Percentiles rank a stretch among this genome's conserved stretches.
phyloP scores from a whole-genome alignment of 2,113 vertebrate species.

The Formicarius rufipectus region DNA sequence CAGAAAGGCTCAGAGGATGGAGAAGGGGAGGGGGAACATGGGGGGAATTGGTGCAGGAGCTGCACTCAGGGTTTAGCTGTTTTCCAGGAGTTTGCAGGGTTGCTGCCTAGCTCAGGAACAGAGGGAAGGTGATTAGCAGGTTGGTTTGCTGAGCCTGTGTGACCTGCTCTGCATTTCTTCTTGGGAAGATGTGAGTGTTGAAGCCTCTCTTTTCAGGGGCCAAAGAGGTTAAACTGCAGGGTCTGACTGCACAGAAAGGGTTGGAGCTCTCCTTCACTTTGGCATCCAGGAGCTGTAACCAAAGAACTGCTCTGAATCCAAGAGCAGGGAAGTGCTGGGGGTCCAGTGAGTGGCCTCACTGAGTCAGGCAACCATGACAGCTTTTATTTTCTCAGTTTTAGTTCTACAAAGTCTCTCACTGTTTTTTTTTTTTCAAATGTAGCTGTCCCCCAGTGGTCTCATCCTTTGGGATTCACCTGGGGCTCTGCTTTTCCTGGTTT shows the following conservation, averaged over 20 bases:
- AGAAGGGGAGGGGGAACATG: neutral
- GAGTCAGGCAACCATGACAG: neutral
- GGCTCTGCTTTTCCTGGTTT: neutral
- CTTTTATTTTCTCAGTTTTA: neutral
- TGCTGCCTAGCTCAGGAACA: neutral
- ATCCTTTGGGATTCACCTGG: neutral
- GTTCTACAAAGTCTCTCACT: neutral
- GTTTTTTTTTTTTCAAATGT: neutral
- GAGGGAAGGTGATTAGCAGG: neutral
- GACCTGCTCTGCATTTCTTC: neutral
- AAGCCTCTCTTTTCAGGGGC: neutral
- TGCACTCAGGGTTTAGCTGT: neutral
- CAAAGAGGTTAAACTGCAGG: neutral
- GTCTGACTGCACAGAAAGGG: neutral
- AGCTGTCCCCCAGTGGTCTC: neutral
- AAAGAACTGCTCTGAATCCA: neutral
- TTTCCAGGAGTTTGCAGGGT: neutral
- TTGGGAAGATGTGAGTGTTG: neutral
- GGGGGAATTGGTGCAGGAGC: neutral
- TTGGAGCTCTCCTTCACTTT: neutral
- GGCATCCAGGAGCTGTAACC: neutral
- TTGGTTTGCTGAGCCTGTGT: neutral
- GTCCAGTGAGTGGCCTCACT: neutral
- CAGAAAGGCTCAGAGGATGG: neutral
- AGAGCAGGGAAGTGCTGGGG: neutral